Evolutionary conservation across 2,113 vertebrate species (phyloP).

Genomic region (Equus przewalskii): DNA sequence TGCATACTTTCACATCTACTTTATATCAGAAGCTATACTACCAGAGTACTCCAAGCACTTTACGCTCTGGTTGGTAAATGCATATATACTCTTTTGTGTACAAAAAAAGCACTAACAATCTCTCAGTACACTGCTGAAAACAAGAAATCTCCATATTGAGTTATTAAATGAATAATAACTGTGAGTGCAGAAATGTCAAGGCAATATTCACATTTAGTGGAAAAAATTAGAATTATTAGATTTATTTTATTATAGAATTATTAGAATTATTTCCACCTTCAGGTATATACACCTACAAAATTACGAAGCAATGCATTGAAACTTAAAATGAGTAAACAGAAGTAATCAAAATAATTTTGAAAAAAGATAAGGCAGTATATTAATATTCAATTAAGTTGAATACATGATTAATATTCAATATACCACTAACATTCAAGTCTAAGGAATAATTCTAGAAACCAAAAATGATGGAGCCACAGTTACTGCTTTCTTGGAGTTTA

Average conservation of each 20-base stretch:
- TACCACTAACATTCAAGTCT: background rate
- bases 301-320: background rate
- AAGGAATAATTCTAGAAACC: background rate
- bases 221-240: background rate
- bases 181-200: background rate
- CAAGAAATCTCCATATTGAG: background rate
- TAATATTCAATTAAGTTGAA: too few relatives aligned
- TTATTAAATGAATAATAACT: slow-evolving; percentile 55
- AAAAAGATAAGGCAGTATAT: too few relatives aligned
- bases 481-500: background rate
- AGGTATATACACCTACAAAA: background rate
- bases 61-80: background rate
- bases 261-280: background rate
- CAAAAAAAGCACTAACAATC: background rate
- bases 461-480: background rate
- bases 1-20: background rate
- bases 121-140: background rate
- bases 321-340: background rate
- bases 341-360: background rate
- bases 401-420: too few relatives aligned
- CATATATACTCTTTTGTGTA: background rate
- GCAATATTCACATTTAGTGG: slow-evolving; percentile 4
- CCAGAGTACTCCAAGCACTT: background rate
- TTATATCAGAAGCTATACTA: background rate
- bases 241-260: too few relatives aligned